Evolutionary conservation across 2,797 vertebrate species (phyloP).

Genomic region (Botia kubotai): DNA sequence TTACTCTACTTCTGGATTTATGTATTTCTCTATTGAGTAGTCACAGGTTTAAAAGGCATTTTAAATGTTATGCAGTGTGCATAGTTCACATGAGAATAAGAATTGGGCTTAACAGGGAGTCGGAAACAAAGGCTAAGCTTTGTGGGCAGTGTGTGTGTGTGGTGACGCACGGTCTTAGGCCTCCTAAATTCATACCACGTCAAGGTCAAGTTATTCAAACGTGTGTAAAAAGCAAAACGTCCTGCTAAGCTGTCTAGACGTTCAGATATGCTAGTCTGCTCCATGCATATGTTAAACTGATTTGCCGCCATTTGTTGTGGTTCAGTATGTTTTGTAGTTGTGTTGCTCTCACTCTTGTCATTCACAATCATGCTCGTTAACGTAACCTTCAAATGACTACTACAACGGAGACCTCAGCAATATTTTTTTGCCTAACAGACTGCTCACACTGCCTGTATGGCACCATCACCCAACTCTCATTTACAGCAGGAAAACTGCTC

Average conservation of each 20-base stretch:
- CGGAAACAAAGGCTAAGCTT: slow-evolving; percentile 14
- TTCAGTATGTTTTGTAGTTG: slow-evolving; percentile 54
- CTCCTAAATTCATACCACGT: slow-evolving; percentile 68
- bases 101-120: not conserved
- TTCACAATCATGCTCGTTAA: slow-evolving; percentile 40
- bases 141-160: not conserved
- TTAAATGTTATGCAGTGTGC: not conserved
- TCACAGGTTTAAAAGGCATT: slow-evolving; percentile 34
- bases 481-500: slow-evolving; percentile 29
- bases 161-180: not conserved
- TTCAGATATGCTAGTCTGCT: slow-evolving; percentile 63
- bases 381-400: slow-evolving; percentile 38
- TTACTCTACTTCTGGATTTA: slow-evolving; percentile 8
- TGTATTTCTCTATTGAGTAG: slow-evolving; percentile 18
- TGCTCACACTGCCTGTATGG: slow-evolving; percentile 30
- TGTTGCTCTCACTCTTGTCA: slow-evolving; percentile 57
- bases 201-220: slow-evolving; percentile 70
- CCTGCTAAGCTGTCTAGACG: slow-evolving; percentile 62
- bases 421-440: slow-evolving; percentile 38
- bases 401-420: slow-evolving; percentile 35
- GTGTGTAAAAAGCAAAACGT: slow-evolving; percentile 64
- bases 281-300: slow-evolving; percentile 65
- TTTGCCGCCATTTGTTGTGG: slow-evolving; percentile 65
- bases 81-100: slow-evolving; percentile 16
- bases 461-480: slow-evolving; percentile 26